Evolutionary conservation across 2,888 invertebrate genomes (phyloP).

Genomic region (Chalcosyrphus nemorum): DNA sequence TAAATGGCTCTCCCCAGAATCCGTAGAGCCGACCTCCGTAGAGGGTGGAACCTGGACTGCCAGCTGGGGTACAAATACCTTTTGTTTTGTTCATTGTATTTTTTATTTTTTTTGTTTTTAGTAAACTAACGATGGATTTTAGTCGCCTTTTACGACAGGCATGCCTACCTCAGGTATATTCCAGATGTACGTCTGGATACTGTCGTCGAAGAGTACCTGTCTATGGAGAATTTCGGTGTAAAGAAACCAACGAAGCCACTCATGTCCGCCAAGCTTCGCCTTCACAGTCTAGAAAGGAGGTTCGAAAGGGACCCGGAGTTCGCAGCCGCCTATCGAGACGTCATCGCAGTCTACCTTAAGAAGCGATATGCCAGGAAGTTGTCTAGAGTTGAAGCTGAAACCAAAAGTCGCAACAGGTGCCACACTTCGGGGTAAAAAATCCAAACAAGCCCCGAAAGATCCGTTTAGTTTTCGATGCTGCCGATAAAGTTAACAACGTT

Average conservation of each 20-base stretch:
- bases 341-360: conserved; percentile 41
- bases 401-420: conserved; percentile 45
- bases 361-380: conserved; percentile 52
- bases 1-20: too few species aligned
- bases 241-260: not conserved
- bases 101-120: too few species aligned
- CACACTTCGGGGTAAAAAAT: conserved; percentile 68
- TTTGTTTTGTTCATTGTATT: too few species aligned
- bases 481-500: conserved; percentile 16
- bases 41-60: too few species aligned
- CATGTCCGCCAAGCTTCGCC: conserved; percentile 26
- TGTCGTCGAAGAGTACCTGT: not conserved
- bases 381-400: not conserved
- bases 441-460: conserved; percentile 73
- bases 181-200: not conserved
- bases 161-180: too few species aligned
- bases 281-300: conserved; percentile 48
- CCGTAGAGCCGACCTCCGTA: too few species aligned
- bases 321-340: conserved; percentile 43
- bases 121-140: too few species aligned
- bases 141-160: too few species aligned
- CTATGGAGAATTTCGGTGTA: not conserved
- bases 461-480: conserved; percentile 73
- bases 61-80: too few species aligned
- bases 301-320: conserved; percentile 55